These are phyloP conservation scores for Drosophila anceps DNA, from an alignment of 2,888 invertebrate genomes.

Conservation along the genomic window DNA sequence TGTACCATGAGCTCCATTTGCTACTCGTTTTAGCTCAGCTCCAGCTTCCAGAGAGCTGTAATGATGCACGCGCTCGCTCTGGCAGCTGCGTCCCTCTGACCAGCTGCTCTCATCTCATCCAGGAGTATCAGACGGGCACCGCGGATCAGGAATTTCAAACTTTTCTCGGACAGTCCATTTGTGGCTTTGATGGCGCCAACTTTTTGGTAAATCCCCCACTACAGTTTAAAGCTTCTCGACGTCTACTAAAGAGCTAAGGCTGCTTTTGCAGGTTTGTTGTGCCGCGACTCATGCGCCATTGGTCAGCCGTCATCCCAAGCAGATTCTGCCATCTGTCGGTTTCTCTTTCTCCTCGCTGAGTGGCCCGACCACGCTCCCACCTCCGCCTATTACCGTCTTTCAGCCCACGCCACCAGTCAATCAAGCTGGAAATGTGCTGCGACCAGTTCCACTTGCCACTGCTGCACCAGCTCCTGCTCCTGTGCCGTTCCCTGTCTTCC, in stretches of 20 bases:
- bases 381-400: slow-evolving; percentile 40
- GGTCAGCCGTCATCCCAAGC: slow-evolving; percentile 58
- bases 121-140: slow-evolving; percentile 73
- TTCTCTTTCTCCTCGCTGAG: slow-evolving; percentile 67
- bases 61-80: slow-evolving; percentile 85
- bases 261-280: slow-evolving; percentile 70
- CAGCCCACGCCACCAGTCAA: slow-evolving; percentile 66
- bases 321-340: slow-evolving; percentile 30
- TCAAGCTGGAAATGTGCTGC: slow-evolving; percentile 32
- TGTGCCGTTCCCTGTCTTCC: neutral
- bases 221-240: neutral
- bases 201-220: slow-evolving; percentile 87
- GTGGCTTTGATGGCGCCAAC: slow-evolving; percentile 88
- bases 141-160: slow-evolving; percentile 83
- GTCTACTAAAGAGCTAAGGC: neutral
- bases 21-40: slow-evolving; percentile 63
- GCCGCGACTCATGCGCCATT: slow-evolving; percentile 35
- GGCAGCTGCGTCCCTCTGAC: slow-evolving; percentile 87
- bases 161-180: slow-evolving; percentile 88
- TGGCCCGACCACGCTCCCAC: slow-evolving; percentile 17
- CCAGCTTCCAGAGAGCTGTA: slow-evolving; percentile 81
- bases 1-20: slow-evolving; percentile 29
- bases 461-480: neutral
- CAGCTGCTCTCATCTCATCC: slow-evolving; percentile 86
- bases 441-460: neutral